Conservation (phyloP, 2,797 vertebrate species). For the Muscicapa comitata region DNA sequence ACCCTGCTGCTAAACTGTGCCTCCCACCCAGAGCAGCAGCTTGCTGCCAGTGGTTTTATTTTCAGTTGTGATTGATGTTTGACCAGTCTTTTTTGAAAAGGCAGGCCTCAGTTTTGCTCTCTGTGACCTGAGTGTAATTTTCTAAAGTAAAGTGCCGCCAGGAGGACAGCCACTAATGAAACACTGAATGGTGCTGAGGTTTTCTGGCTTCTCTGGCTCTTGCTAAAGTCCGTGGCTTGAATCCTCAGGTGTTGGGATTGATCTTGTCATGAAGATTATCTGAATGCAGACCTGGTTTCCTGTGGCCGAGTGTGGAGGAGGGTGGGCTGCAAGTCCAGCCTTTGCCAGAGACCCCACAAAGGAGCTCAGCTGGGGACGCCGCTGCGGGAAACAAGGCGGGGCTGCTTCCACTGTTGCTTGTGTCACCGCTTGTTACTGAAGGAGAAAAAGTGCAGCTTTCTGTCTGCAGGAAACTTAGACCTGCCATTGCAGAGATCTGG, state of each 20-base stretch:
- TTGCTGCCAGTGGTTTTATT: not conserved
- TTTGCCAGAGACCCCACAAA: not conserved
- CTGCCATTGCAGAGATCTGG: not conserved
- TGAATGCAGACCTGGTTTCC: not conserved
- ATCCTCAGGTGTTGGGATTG: not conserved
- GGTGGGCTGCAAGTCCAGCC: not conserved
- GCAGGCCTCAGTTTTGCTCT: not conserved
- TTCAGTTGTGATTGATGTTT: not conserved
- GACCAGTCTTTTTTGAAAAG: not conserved
- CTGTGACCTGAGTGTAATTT: not conserved
- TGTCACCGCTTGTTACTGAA: not conserved
- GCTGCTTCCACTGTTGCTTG: not conserved
- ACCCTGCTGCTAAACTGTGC: not conserved
- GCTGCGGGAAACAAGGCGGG: not conserved
- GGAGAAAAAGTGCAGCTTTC: not conserved
- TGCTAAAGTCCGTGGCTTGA: not conserved
- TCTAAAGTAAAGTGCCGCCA: not conserved
- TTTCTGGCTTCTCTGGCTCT: not conserved
- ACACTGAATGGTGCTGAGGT: not conserved
- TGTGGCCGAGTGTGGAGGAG: fast-evolving
- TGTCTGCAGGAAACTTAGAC: not conserved
- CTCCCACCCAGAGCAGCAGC: not conserved
- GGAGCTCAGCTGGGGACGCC: not conserved
- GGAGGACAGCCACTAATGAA: not conserved
- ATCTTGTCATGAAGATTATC: not conserved